Evolutionary conservation across 2,888 invertebrate genomes (phyloP).

Genomic region (Metalampra italica): DNA sequence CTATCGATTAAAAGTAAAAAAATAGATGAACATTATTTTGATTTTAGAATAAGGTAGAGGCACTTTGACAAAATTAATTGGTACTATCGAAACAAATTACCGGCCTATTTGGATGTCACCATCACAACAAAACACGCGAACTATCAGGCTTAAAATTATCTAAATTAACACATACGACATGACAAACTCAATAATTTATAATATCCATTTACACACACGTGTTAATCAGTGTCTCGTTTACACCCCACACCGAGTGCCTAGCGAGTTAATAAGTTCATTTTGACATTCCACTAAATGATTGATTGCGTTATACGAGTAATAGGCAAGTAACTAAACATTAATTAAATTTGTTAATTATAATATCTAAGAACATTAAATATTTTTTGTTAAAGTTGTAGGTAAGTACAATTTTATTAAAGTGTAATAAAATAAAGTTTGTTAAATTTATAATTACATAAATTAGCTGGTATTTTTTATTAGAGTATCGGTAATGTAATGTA

Average conservation of each 20-base stretch:
- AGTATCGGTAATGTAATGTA: too few relatives aligned
- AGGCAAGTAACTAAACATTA: not conserved
- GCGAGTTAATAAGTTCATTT: not conserved
- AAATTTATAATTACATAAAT: too few relatives aligned
- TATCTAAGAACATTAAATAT: not conserved
- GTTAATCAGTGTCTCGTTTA: conserved; percentile 1
- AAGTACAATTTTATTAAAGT: too few relatives aligned
- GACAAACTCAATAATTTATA: conserved; percentile 3
- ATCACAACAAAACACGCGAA: not conserved
- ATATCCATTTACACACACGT: conserved; percentile 1
- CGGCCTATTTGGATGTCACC: not conserved
- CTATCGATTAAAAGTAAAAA: conserved; percentile 11
- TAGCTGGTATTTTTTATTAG: too few relatives aligned
- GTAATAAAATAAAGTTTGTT: too few relatives aligned
- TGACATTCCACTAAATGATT: conserved; percentile 2
- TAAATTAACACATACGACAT: conserved; percentile 1
- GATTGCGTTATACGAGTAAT: not conserved
- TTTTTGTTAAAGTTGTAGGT: too few relatives aligned
- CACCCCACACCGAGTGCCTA: not conserved
- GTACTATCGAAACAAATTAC: too few relatives aligned
- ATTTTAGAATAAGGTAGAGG: too few relatives aligned
- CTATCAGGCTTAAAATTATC: not conserved
- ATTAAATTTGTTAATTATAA: not conserved
- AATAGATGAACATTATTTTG: too few relatives aligned
- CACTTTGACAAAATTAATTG: too few relatives aligned